These are phyloP conservation scores for Actinia tenebrosa DNA, from an alignment of 64 coral and sea anemone genomes.

Conservation along the genomic window DNA sequence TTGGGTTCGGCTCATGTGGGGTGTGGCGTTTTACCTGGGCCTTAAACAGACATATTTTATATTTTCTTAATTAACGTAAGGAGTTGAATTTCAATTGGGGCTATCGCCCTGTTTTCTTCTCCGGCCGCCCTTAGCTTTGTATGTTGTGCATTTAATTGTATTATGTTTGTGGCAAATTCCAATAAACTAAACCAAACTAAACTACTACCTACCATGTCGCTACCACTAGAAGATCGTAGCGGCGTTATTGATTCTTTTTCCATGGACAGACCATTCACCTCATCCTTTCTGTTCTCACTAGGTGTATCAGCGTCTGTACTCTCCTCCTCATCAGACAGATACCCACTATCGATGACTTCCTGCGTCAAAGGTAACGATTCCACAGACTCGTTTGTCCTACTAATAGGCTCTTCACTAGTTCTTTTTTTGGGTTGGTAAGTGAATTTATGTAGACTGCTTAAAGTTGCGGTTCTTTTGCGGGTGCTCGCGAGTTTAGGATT, in stretches of 20 bases:
- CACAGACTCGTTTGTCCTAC: neutral
- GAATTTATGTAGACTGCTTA: neutral
- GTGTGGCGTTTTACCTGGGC: too few species aligned
- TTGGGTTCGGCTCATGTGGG: too few species aligned
- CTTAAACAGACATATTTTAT: too few species aligned
- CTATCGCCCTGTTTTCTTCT: too few species aligned
- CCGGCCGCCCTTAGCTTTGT: too few species aligned
- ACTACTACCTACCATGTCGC: too few species aligned
- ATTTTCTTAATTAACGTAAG: too few species aligned
- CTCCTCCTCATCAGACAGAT: constrained; percentile 67
- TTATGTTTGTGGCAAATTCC: too few species aligned
- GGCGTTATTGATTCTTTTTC: neutral
- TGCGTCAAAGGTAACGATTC: neutral
- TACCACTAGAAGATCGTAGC: neutral
- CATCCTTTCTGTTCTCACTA: neutral
- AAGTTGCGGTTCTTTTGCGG: neutral
- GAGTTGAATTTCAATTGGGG: too few species aligned
- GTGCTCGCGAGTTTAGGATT: neutral
- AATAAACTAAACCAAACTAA: too few species aligned
- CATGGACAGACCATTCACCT: neutral
- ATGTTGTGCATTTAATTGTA: too few species aligned
- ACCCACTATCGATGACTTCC: constrained; percentile 61
- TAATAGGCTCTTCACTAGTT: neutral
- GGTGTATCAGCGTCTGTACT: constrained; percentile 47
- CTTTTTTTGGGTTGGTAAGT: neutral